A percentile compares a stretch with the other conserved stretches of the same genome.
Evolutionary conservation across 2,797 vertebrate species (phyloP).

Genomic region (Forpus xanthops): DNA sequence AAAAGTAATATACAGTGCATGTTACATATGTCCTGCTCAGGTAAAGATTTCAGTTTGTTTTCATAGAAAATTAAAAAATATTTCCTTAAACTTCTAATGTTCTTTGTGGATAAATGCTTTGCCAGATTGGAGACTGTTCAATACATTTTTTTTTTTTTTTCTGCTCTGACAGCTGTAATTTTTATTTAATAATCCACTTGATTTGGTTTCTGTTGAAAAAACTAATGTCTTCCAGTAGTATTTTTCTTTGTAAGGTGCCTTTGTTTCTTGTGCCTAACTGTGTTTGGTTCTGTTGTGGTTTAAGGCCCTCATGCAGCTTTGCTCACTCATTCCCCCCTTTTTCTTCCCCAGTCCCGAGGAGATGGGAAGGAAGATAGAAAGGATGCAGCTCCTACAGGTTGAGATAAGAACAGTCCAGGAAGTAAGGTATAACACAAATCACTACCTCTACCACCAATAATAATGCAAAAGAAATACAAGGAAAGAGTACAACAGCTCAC

Average conservation of each 20-base stretch:
- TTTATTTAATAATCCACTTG: not conserved
- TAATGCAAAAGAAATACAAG: too few relatives aligned
- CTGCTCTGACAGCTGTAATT: not conserved
- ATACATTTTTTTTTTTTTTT: not conserved
- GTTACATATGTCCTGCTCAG: not conserved
- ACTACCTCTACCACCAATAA: too few relatives aligned
- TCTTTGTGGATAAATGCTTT: not conserved
- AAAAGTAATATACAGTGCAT: not conserved
- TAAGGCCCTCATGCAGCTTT: too few relatives aligned
- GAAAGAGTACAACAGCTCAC: too few relatives aligned
- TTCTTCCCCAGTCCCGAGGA: too few relatives aligned
- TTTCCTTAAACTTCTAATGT: not conserved
- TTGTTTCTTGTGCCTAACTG: not conserved
- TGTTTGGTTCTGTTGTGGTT: too few relatives aligned
- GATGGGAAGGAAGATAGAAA: too few relatives aligned
- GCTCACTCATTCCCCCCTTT: too few relatives aligned
- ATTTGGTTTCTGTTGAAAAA: not conserved
- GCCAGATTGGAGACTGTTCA: not conserved
- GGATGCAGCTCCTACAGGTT: too few relatives aligned
- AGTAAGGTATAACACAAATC: too few relatives aligned
- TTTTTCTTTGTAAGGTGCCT: not conserved
- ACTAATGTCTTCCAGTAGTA: not conserved
- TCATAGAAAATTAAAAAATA: not conserved
- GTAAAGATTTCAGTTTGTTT: not conserved
- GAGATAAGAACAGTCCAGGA: too few relatives aligned